Percentiles rank a stretch among this genome's conserved stretches.
Conservation (phyloP, 2,888 invertebrate species). For the Arge pagana region DNA sequence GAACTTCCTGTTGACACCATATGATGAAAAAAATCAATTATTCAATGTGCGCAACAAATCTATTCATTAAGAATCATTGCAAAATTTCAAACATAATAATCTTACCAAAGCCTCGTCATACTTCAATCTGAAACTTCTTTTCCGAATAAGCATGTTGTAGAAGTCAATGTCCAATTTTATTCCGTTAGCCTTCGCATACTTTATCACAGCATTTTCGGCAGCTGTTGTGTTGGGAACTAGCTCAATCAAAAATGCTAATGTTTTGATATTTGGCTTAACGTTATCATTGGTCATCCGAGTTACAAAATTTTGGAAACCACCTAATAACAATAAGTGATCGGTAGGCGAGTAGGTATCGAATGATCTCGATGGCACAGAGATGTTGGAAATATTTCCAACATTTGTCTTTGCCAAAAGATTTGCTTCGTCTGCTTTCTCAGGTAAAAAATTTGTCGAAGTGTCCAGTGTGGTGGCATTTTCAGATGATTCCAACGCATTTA, state of each 20-base stretch:
- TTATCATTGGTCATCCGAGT: constrained; percentile 71
- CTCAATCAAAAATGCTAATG: constrained; percentile 77
- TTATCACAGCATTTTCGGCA: constrained; percentile 72
- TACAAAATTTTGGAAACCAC: constrained; percentile 78
- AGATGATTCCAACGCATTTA: constrained; percentile 67
- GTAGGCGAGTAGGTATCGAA: too few species aligned
- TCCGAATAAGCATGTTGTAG: constrained; percentile 85
- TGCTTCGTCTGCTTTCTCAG: too few species aligned
- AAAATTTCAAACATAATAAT: too few species aligned
- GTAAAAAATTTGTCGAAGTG: too few species aligned
- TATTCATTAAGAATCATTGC: neutral
- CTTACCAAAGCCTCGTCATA: constrained; percentile 73
- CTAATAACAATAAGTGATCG: constrained; percentile 76
- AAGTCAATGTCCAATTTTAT: constrained; percentile 79
- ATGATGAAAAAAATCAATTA: neutral
- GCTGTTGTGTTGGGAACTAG: constrained; percentile 69
- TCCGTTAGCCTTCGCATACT: constrained; percentile 63
- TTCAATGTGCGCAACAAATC: neutral
- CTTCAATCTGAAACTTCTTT: constrained; percentile 72
- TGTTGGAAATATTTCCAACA: too few species aligned
- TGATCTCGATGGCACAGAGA: too few species aligned
- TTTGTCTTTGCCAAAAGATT: too few species aligned
- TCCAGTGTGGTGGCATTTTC: too few species aligned
- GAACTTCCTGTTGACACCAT: constrained; percentile 54
- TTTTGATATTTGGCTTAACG: constrained; percentile 77